phyloP scores from a whole-genome alignment of 23 tunicate species.

The Pegea sp. region DNA sequence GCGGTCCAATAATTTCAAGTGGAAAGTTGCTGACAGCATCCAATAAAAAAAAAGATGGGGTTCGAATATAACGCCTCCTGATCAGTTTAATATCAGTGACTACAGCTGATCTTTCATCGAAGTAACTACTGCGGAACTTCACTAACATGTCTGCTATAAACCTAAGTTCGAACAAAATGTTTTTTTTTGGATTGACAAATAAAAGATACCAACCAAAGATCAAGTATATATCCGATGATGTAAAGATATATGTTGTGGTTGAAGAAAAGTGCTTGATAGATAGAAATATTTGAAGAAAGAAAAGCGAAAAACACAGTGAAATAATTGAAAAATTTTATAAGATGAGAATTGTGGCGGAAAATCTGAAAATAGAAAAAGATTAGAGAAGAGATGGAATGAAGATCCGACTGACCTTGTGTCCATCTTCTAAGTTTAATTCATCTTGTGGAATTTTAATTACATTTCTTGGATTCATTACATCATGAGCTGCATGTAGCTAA shows the following conservation, averaged over 20 bases:
- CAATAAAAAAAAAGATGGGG: slow-evolving; percentile 18
- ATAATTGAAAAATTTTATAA: slow-evolving; percentile 15
- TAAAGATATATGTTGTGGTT: slow-evolving; percentile 25
- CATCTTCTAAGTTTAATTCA: too few relatives aligned
- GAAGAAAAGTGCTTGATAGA: slow-evolving; percentile 62
- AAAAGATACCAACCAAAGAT: slow-evolving; percentile 33
- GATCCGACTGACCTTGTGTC: too few relatives aligned
- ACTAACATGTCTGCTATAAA: slow-evolving; percentile 65
- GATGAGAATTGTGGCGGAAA: slow-evolving; percentile 29
- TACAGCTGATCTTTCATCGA: slow-evolving; percentile 34
- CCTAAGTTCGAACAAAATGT: slow-evolving; percentile 7
- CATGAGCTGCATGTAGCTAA: too few relatives aligned
- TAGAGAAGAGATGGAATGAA: too few relatives aligned
- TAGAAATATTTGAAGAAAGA: slow-evolving; percentile 17
- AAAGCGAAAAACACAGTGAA: slow-evolving; percentile 29
- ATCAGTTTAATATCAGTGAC: slow-evolving; percentile 24
- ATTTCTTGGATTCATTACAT: too few relatives aligned
- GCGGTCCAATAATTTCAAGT: slow-evolving; percentile 26
- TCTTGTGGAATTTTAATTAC: too few relatives aligned
- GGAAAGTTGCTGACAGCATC: slow-evolving; percentile 53
- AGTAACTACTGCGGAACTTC: slow-evolving; percentile 38
- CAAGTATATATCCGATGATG: slow-evolving; percentile 43
- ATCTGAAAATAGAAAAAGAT: slow-evolving; percentile 4
- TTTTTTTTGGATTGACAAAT: not conserved
- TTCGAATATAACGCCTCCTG: slow-evolving; percentile 19